These are phyloP conservation scores for Pandion haliaetus DNA, from an alignment of 2,113 vertebrate genomes.

Conservation along the genomic window DNA sequence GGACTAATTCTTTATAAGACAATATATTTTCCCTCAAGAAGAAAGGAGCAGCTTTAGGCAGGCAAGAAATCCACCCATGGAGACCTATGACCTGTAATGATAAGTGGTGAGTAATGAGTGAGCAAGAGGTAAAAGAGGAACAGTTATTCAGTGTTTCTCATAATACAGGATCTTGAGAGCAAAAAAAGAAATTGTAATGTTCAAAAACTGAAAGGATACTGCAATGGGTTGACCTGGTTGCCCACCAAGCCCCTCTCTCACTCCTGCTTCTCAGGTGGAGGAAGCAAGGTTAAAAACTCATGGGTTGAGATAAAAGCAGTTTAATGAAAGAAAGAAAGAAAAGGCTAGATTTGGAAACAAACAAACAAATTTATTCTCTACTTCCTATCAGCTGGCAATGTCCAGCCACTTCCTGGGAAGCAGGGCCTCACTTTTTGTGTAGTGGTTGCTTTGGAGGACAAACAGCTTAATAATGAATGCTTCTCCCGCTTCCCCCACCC, in stretches of 20 bases:
- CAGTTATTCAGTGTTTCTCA: background rate
- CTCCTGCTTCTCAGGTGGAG: accelerated
- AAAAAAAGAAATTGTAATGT: background rate
- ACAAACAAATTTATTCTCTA: background rate
- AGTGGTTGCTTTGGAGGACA: background rate
- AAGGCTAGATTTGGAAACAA: background rate
- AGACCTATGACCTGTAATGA: background rate
- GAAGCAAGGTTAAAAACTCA: background rate
- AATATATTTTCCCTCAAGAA: background rate
- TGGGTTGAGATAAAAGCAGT: background rate
- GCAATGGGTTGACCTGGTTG: accelerated
- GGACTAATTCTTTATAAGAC: background rate
- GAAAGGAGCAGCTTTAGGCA: background rate
- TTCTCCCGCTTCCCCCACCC: accelerated
- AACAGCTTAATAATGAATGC: background rate
- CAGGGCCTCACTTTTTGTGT: accelerated
- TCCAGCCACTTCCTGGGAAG: background rate
- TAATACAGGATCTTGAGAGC: background rate
- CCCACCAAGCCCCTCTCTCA: background rate
- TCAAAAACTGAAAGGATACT: background rate
- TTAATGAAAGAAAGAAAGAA: background rate
- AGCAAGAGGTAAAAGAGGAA: background rate
- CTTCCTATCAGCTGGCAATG: background rate
- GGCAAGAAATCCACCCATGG: accelerated
- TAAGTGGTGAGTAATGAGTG: too few species aligned